Percentiles rank a stretch among this genome's conserved stretches.
Evolutionary conservation across 2,888 invertebrate species (phyloP).

Genomic region (Steinernema carpocapsae): DNA sequence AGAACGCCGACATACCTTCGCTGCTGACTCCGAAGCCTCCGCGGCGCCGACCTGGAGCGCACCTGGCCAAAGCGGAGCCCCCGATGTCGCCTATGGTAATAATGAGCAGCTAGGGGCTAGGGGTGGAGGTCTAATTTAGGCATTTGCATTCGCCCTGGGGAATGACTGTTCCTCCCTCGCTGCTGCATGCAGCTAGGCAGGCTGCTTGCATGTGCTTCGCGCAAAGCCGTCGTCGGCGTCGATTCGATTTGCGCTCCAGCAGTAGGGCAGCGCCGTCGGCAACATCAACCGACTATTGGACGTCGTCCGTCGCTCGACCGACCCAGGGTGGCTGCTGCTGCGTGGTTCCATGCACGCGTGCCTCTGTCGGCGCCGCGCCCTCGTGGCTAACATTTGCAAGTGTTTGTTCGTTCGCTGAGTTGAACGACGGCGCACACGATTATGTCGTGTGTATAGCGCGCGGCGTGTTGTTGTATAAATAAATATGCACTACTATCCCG

Average conservation of each 20-base stretch:
- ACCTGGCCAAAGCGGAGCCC: conserved; percentile 16
- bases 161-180: conserved; percentile 25
- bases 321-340: not conserved
- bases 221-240: conserved; percentile 13
- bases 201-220: not conserved
- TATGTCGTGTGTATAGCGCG: conserved; percentile 33
- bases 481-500: conserved; percentile 32
- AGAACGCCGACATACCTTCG: conserved; percentile 32
- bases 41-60: conserved; percentile 8
- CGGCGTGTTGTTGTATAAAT: conserved; percentile 33
- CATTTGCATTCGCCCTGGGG: conserved; percentile 33
- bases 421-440: conserved; percentile 4
- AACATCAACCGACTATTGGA: conserved; percentile 26
- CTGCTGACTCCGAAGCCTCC: conserved; percentile 28
- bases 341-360: not conserved
- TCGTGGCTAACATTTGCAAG: conserved; percentile 31
- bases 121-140: not conserved
- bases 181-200: conserved; percentile 16
- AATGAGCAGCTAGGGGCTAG: not conserved
- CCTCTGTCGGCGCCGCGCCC: conserved; percentile 5
- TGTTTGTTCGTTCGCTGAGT: conserved; percentile 28
- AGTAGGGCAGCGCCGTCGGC: conserved; percentile 10
- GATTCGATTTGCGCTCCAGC: conserved; percentile 11
- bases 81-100: conserved; percentile 30
- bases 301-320: not conserved